These are phyloP conservation scores for Betta splendens DNA, from an alignment of 2,797 vertebrate genomes.

Conservation along the genomic window DNA sequence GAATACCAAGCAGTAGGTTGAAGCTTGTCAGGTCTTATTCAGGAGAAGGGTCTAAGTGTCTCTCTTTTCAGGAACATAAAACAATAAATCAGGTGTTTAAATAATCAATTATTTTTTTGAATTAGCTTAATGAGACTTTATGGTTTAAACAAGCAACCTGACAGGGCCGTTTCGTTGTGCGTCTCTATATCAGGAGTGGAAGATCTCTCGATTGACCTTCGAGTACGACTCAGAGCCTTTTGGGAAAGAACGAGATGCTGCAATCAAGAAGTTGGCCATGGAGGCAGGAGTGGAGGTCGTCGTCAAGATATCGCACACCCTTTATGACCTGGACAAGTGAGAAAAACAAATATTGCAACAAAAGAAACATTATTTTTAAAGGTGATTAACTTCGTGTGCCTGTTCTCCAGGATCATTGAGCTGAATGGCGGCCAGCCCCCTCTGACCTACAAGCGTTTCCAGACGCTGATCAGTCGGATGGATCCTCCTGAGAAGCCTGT, in stretches of 20 bases:
- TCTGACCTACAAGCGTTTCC: constrained; percentile 85
- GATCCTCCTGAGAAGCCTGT: constrained; percentile 81
- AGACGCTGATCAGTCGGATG: constrained; percentile 82
- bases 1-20: too few relatives aligned
- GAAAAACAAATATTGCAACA: too few relatives aligned
- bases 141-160: neutral
- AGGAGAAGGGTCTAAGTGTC: too few relatives aligned
- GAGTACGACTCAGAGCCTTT: constrained; percentile 85
- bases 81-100: too few relatives aligned
- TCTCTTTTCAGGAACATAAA: too few relatives aligned
- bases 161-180: too few relatives aligned
- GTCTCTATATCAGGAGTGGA: constrained; percentile 78
- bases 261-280: constrained; percentile 84
- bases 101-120: too few relatives aligned
- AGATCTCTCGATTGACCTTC: constrained; percentile 83
- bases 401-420: constrained; percentile 77
- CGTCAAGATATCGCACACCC: constrained; percentile 83
- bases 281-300: constrained; percentile 84
- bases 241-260: constrained; percentile 83
- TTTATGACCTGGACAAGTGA: constrained; percentile 85
- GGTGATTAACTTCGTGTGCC: neutral
- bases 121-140: too few relatives aligned
- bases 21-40: too few relatives aligned
- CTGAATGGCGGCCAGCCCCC: constrained; percentile 82
- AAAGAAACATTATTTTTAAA: neutral